Base-by-base conservation (phyloP, 1,140 invertebrate species). In the Polypedilum vanderplanki region DNA sequence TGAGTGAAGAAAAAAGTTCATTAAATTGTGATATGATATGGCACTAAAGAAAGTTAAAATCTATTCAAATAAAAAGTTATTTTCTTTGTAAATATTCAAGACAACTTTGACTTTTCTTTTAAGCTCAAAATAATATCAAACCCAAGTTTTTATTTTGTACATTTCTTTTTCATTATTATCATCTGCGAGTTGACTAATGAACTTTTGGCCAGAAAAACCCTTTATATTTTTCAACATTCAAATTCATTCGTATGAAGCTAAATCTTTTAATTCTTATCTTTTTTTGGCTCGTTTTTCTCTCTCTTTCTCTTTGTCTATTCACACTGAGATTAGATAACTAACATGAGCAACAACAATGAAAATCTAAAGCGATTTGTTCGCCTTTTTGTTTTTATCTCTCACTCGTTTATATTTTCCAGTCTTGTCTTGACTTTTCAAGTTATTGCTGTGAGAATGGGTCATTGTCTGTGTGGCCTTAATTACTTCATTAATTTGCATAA, bases 391-490 rank as follows among this genome's bases (percentile, higher is more conserved):
- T 7, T 70, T 20, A 4, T 20, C 10, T 70, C 20, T 70, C 65
- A 18, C 10, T 20, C 65, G 65, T 4, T n/a, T 57, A 17, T 22
- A 9, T 70, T 70, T 18, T 70, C 18, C n/a, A 7, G 1, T 57
- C n/a, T 15, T 18, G 7, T 17, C 7, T 65, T 67, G 9, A 20
- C 7, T 70, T 18, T n/a, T 0, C 20, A 18, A 70, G 17, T 20
- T 3, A 18, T 70, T 22, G 65, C 17, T 18, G 17, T 18, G 20
- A 70, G 65, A 70, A 70, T 70, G 65, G 65, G 65, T 70, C 65
- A 70, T 70, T 70, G 65, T 70, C 46, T 57, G 46, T 70, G 46
- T 70, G 65, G 65, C 17, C 65, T 70, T 70, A 70, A 70, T 70
- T 70, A 70, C 18, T 70, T 70, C 65, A 20, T 70, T 22, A 70